phyloP scores from a whole-genome alignment of 2,113 vertebrate genomes.

The Chinchilla lanigera region DNA sequence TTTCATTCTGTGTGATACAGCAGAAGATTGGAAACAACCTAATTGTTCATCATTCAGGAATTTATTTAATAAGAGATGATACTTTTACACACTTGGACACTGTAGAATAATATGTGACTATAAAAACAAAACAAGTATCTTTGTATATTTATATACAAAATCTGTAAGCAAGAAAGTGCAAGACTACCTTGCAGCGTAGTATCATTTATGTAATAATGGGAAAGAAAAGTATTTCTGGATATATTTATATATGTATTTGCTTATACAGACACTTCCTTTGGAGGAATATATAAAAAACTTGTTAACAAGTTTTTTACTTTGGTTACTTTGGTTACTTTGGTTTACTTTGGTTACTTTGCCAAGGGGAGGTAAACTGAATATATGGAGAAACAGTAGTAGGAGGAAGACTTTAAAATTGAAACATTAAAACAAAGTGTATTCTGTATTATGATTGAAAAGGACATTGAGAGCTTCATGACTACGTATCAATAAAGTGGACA shows the following conservation, averaged over 20 bases:
- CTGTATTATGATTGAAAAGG: background rate
- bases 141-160: background rate
- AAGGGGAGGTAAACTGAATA: background rate
- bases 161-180: background rate
- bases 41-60: background rate
- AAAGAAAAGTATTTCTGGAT: background rate
- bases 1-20: background rate
- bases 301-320: too few species aligned
- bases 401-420: background rate
- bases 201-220: background rate
- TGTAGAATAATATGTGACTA: background rate
- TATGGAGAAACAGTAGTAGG: background rate
- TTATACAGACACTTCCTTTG: background rate
- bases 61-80: background rate
- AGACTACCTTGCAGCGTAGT: background rate
- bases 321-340: too few species aligned
- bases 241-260: background rate
- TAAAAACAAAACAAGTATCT: background rate
- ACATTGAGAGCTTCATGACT: background rate
- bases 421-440: constrained; percentile 3
- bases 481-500: background rate
- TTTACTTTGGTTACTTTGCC: background rate
- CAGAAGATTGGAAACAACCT: background rate
- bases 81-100: background rate
- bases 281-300: background rate